Base-by-base conservation (phyloP, 2,797 vertebrate genomes). In the Sorex maritimensis region DNA sequence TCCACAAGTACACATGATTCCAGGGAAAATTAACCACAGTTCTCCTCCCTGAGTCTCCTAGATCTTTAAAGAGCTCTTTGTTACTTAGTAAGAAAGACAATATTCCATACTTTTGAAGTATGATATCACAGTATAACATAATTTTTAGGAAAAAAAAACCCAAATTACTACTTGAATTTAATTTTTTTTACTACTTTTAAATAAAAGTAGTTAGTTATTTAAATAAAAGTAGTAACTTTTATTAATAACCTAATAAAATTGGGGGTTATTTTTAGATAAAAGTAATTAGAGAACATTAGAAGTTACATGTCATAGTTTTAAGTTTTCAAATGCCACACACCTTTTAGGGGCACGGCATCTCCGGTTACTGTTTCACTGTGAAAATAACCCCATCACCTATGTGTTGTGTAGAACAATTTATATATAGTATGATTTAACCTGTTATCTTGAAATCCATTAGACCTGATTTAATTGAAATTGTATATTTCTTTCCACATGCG, bases 271-370 rank as follows among this genome's bases (percentile, higher is more conserved):
- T 97, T 97, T 97, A 95, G 95, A 97, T 92, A 90, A 44, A 91
- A 96, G 91, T 69, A 72, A 97, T 97, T 97, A 86, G 96, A 98
- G 67, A 88, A 89, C 96, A 94, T 94, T 88, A 97, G 94, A 97
- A 96, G 96, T 93, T 80, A 21, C 93, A 81, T 94, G 26, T 96
- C 97, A 97, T 90, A 97, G 97, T 97, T 97, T 98, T 75, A 41
- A 97, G 77, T 72, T 96, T 98, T 98, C 98, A 96, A 91, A 96
- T 98, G 96, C 97, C 97, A 92, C 93, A 81, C 75, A 61, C 85
- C 93, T 97, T 96, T 98, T 97, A 97, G 94, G 95, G 98, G 98
- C 89, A 41, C 86, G 94, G 74, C 85, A 24, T 75, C 81, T 96
- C 97, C 96, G 95, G 80, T 94, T 95, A 94, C 79, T 77, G 26